phyloP scores from a whole-genome alignment of 1,140 invertebrate species.

The Camponotus floridanus region DNA sequence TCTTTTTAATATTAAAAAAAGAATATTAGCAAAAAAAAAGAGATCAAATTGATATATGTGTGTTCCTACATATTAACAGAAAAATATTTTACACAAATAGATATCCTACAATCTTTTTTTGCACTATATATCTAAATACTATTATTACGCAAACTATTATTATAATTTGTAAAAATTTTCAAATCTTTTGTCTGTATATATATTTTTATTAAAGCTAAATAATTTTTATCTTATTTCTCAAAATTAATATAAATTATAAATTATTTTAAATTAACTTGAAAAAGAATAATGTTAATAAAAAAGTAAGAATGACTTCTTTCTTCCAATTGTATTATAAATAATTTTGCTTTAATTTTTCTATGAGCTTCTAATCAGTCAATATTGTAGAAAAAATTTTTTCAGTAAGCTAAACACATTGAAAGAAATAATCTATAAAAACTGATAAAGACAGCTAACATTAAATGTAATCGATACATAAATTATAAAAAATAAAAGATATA shows the following conservation, averaged over 20 bases:
- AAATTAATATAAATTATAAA: not conserved
- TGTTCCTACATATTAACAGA: not conserved
- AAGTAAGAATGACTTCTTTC: not conserved
- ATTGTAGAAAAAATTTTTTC: not conserved
- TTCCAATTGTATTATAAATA: constrained; percentile 1
- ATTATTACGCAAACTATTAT: not conserved
- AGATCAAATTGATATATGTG: not conserved
- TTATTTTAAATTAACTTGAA: not conserved
- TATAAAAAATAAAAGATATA: not conserved
- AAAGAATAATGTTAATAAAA: not conserved
- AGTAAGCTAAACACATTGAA: not conserved
- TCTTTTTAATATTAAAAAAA: constrained; percentile 5
- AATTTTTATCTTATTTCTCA: not conserved
- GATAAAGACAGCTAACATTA: not conserved
- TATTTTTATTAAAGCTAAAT: not conserved
- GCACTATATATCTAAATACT: not conserved
- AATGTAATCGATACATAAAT: not conserved
- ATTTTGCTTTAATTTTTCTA: not conserved
- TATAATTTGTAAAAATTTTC: not conserved
- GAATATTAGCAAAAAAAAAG: not conserved
- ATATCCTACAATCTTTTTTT: not conserved
- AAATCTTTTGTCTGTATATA: not conserved
- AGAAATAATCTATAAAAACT: not conserved
- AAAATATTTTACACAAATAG: constrained; percentile 1
- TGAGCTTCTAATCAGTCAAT: not conserved